Evolutionary conservation across 2,888 invertebrate genomes (phyloP).

Genomic region (Ectropis crepuscularia): DNA sequence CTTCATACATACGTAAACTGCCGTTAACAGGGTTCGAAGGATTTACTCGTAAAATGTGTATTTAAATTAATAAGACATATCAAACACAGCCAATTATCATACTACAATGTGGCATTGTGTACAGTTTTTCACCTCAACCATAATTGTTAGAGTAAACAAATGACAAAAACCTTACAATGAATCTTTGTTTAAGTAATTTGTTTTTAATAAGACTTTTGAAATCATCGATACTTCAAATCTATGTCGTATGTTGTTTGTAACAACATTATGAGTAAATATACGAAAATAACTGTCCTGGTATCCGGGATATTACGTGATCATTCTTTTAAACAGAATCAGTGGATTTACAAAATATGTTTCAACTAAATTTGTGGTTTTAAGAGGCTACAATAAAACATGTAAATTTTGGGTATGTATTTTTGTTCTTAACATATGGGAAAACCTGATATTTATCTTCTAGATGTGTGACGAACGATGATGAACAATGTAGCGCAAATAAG

Average conservation of each 20-base stretch:
- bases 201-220: conserved; percentile 30
- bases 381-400: too few relatives aligned
- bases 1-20: not conserved
- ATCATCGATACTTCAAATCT: conserved; percentile 21
- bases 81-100: conserved; percentile 35
- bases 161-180: conserved; percentile 32
- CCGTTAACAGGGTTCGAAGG: conserved; percentile 19
- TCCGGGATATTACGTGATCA: not conserved
- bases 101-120: conserved; percentile 39
- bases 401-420: too few relatives aligned
- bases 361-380: too few relatives aligned
- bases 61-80: conserved; percentile 22
- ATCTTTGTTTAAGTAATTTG: conserved; percentile 32
- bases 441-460: too few relatives aligned
- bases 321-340: too few relatives aligned
- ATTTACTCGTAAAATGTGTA: conserved; percentile 13
- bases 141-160: conserved; percentile 32
- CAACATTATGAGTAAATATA: not conserved
- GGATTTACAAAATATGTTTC: too few relatives aligned
- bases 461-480: too few relatives aligned
- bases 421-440: too few relatives aligned
- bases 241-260: conserved; percentile 6
- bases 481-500: too few relatives aligned
- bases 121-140: conserved; percentile 31
- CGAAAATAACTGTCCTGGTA: not conserved